Evolutionary conservation across 2,888 invertebrate species (phyloP).

Genomic region (Cyclophora punctaria): DNA sequence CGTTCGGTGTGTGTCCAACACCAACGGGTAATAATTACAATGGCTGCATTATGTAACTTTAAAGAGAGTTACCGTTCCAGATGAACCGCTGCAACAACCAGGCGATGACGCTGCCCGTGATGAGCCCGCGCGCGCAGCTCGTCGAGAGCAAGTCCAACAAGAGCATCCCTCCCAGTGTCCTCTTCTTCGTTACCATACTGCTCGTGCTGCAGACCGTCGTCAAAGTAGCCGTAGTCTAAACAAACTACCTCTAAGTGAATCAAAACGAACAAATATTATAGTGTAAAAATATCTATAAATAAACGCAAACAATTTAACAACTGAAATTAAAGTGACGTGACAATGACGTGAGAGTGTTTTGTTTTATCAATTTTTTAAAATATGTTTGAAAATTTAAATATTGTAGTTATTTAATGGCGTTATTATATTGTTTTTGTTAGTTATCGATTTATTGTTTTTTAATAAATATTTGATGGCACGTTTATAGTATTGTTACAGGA

Average conservation of each 20-base stretch:
- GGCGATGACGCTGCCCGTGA: constrained; percentile 46
- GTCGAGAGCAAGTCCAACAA: constrained; percentile 24
- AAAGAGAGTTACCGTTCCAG: constrained; percentile 22
- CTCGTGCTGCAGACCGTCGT: constrained; percentile 59
- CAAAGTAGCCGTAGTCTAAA: constrained; percentile 49
- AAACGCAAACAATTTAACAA: not conserved
- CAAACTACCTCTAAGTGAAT: no score
- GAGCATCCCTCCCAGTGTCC: constrained; percentile 39
- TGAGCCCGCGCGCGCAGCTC: constrained; percentile 2
- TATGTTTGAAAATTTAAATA: not conserved
- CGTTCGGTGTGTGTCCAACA: no score
- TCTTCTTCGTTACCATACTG: constrained; percentile 59
- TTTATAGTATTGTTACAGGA: no score
- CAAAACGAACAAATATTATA: no score
- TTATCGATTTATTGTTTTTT: not conserved
- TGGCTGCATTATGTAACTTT: no score
- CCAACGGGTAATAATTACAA: no score
- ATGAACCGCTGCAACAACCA: constrained; percentile 60
- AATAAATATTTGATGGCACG: no score
- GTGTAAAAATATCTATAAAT: not conserved
- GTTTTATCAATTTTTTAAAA: not conserved
- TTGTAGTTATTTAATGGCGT: not conserved
- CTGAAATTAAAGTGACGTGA: not conserved
- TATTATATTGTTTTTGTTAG: constrained; percentile 3
- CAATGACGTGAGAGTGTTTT: not conserved